A percentile compares a stretch with the other conserved stretches of the same genome.
These are phyloP conservation scores for Temnothorax longispinosus DNA, from an alignment of 1,140 invertebrate genomes.

Conservation along the genomic window DNA sequence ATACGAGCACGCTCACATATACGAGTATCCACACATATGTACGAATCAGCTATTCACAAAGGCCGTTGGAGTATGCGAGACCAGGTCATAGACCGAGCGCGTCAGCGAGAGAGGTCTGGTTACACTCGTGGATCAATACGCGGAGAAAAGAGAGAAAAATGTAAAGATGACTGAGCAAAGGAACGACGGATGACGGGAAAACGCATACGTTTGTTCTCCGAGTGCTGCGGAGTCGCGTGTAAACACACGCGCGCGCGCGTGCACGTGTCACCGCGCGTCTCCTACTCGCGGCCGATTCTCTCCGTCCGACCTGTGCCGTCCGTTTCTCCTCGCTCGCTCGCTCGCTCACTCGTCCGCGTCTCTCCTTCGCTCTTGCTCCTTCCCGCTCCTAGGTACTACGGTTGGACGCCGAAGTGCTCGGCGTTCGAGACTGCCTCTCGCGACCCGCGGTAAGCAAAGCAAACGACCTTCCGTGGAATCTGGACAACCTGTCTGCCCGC, in stretches of 20 bases:
- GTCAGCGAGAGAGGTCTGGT: constrained; percentile 26
- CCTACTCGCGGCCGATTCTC: constrained; percentile 10
- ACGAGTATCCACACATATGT: background rate
- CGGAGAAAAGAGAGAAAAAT: constrained; percentile 9
- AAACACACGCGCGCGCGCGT: constrained; percentile 70
- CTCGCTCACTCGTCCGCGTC: constrained; percentile 8
- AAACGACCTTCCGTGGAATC: constrained; percentile 86
- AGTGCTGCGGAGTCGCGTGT: constrained; percentile 60
- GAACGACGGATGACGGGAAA: constrained; percentile 32
- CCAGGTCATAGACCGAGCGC: constrained; percentile 15
- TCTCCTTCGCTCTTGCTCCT: constrained; percentile 4
- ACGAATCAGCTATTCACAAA: background rate
- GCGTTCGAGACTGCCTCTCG: constrained; percentile 79
- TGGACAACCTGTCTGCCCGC: constrained; percentile 86
- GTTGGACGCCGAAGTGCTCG: constrained; percentile 75
- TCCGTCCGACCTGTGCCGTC: constrained; percentile 12
- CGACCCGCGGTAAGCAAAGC: constrained; percentile 85
- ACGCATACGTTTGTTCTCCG: background rate
- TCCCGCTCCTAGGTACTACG: constrained; percentile 64
- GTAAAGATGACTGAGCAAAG: constrained; percentile 13
- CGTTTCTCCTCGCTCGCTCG: constrained; percentile 29
- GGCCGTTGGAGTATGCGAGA: background rate
- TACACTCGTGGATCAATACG: constrained; percentile 38
- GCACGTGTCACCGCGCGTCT: constrained; percentile 54
- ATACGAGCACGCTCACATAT: background rate